Evolutionary conservation across 2,888 invertebrate genomes (phyloP).

Genomic region (Siphonodentalium dalli): DNA sequence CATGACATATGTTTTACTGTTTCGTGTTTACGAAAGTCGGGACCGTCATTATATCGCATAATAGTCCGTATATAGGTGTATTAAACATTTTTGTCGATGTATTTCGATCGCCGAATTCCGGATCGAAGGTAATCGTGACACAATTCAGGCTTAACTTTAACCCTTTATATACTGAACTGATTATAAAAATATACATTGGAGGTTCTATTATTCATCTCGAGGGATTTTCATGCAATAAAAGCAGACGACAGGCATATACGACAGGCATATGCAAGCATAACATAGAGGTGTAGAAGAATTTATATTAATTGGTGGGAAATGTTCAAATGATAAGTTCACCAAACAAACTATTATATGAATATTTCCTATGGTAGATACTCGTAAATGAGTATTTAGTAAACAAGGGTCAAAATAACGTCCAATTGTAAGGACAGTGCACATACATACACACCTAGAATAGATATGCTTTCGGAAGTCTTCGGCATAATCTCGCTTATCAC

Average conservation of each 20-base stretch:
- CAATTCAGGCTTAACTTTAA: no score
- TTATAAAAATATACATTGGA: neutral
- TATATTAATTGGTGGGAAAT: neutral
- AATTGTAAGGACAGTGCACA: neutral
- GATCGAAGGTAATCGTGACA: no score
- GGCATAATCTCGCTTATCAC: conserved; percentile 45
- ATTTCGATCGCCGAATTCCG: no score
- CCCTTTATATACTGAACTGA: no score
- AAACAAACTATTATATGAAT: neutral
- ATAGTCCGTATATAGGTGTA: no score
- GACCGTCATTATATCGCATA: no score
- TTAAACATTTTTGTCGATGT: no score
- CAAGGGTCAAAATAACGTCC: neutral
- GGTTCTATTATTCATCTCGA: neutral
- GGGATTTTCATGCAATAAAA: no score
- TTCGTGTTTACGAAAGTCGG: no score
- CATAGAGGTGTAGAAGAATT: neutral
- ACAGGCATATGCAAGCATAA: no score
- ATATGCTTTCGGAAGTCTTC: conserved; percentile 43
- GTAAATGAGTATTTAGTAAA: neutral
- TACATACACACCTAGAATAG: conserved; percentile 34
- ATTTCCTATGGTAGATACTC: neutral
- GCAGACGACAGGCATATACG: no score
- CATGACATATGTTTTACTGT: no score
- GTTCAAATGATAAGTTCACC: neutral